Conservation (phyloP, 2,113 vertebrate genomes). For the Leucosticte australis region DNA sequence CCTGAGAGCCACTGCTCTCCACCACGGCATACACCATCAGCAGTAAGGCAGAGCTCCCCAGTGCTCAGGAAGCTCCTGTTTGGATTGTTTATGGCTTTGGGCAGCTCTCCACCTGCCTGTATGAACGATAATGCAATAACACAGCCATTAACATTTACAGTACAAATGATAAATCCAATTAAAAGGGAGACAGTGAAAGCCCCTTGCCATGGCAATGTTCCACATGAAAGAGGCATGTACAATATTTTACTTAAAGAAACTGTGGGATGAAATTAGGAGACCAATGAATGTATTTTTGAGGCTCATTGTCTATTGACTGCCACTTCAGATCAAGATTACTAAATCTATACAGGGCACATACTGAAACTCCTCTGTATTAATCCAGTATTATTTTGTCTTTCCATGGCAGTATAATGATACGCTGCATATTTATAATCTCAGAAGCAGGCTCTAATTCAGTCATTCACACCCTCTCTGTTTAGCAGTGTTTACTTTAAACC, state of each 20-base stretch:
- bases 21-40: fast-evolving
- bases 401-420: neutral
- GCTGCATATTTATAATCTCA: neutral
- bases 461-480: neutral
- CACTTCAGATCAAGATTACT: neutral
- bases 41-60: neutral
- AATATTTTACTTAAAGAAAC: neutral
- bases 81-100: neutral
- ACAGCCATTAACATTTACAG: neutral
- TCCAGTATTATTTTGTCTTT: neutral
- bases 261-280: neutral
- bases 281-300: neutral
- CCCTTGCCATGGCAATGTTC: neutral
- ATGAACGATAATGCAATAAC: neutral
- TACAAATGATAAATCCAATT: neutral
- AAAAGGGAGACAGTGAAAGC: neutral
- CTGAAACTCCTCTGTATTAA: neutral
- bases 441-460: neutral
- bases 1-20: neutral
- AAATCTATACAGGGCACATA: neutral
- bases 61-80: neutral
- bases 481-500: neutral
- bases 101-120: neutral
- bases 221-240: neutral
- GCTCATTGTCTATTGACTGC: neutral